Evolutionary conservation across 2,797 vertebrate genomes (phyloP), one percentile per base, ranked within the genome.

Genomic region (Trichosurus vulpecula): DNA sequence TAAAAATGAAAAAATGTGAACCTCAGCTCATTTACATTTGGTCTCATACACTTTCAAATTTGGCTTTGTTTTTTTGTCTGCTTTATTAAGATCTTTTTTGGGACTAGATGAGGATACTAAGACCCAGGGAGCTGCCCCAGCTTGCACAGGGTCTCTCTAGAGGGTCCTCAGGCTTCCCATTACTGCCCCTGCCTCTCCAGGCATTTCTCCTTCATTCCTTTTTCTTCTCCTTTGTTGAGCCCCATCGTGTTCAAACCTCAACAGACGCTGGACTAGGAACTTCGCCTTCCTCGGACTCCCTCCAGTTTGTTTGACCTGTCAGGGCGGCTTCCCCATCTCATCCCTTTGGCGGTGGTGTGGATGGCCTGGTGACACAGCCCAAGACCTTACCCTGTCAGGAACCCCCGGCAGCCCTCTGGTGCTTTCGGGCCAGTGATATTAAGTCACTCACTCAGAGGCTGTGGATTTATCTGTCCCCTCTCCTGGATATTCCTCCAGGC

Each of bases 1-100:
- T 52, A 95, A 95, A 97, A 96, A 52, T 93, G 16, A 94, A 94
- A 96, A 35, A 66, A 66, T 93, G 4, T 94, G 22, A 95, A 96
- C 93, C 92, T 35, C 94, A 55, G 6, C 89, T 93, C 12, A 10
- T 92, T 96, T 96, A 92, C 93, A 90, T 96, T 95, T 96, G 61
- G 35, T 35, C 51, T 47, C 92, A 92, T 54, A 52, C 90, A 54
- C 54, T 94, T 93, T 91, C 35, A 52, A 47, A 93, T 90, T 94
- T 90, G 19, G 8, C 95, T 52, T 54, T 93, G 91, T 51, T 66
- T 58, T n/a, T 25, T 10, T 95, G 47, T 56, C 93, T 92, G 52
- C 6, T 53, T 87, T 93, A 90, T 56, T 93, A 47, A 91, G 92
- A 31, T 41, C 47, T 41, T 97, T 57, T n/a, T 14, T 35, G n/a